Evolutionary conservation across 1,140 invertebrate genomes (phyloP).

Genomic region (Holotrichia oblita): DNA sequence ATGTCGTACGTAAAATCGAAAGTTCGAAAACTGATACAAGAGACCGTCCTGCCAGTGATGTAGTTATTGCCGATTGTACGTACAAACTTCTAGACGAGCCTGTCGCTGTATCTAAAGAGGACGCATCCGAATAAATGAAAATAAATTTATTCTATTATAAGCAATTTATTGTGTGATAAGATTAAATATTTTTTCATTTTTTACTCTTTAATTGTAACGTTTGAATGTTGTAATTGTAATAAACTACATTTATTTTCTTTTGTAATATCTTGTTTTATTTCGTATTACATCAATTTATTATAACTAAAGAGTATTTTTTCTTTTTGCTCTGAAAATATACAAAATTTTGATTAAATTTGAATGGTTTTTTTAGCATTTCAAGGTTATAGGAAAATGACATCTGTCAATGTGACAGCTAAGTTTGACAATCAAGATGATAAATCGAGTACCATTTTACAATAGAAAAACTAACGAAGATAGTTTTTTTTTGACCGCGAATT

Average conservation of each 20-base stretch:
- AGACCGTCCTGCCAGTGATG: constrained; percentile 82
- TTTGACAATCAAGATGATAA: too few relatives aligned
- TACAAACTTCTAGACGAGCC: constrained; percentile 76
- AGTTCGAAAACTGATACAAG: constrained; percentile 74
- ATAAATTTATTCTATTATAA: constrained; percentile 22
- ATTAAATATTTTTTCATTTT: constrained; percentile 40
- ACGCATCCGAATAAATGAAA: constrained; percentile 73
- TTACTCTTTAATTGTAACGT: constrained; percentile 6
- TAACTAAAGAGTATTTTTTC: too few relatives aligned
- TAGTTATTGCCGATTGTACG: constrained; percentile 80
- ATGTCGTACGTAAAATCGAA: constrained; percentile 89
- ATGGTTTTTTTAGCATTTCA: too few relatives aligned
- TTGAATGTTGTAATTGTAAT: constrained; percentile 14
- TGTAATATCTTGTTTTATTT: neutral
- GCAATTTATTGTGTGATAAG: constrained; percentile 41
- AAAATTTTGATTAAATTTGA: too few relatives aligned
- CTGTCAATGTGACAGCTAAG: too few relatives aligned
- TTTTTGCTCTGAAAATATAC: too few relatives aligned
- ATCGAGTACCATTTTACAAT: too few relatives aligned
- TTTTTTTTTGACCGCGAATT: too few relatives aligned
- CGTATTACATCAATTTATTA: neutral
- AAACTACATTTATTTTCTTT: neutral
- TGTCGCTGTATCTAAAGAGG: constrained; percentile 82
- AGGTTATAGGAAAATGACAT: too few relatives aligned
- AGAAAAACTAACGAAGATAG: too few relatives aligned